Base-by-base conservation (phyloP, 2,797 vertebrate species). In the Acanthis flammea region DNA sequence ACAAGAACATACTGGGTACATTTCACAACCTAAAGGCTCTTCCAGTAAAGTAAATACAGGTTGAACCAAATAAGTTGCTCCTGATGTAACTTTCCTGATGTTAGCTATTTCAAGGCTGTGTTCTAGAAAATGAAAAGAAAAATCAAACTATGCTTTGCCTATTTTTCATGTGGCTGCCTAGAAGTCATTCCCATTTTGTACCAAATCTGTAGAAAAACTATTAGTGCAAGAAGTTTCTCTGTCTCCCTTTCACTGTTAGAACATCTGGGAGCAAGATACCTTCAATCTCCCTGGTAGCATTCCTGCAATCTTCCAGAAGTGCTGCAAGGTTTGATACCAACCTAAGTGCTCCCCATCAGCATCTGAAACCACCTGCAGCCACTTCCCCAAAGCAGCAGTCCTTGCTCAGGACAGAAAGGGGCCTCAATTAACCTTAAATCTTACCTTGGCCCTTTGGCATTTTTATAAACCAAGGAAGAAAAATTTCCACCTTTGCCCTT, bases 11-110 rank as follows among this genome's bases (percentile, higher is more conserved):
- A 57, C 58, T 50, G 84, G 10, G 27, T 77, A 74, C 66, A 87
- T 97, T 98, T 96, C 95, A 95, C 92, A 97, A 97, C 67, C 90
- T 58, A 70, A 95, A 94, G 60, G 74, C 80, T 71, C 91, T 97
- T 93, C 90, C 94, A 86, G 97, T 87, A 95, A 96, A 66, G 66
- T 80, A 82, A 72, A 80, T 57, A 74, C 25, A 94, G 81, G 87
- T 47, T 74, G 72, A 95, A 86, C 42, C 75, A 83, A 83, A 16
- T 21, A 2, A 39, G 77, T 71, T 94, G 58, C 28, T 78, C 54
- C 33, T 87, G 55, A 84, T 80, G 75, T 73, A 92, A 92, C 57
- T 10, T 72, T 60, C 27, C 58, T 60, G 58, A 60, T 60, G 14
- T 53, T 76, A 87, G 73, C 72, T 84, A 45, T 88, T 91, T 75